Evolutionary conservation across 35 echinoderm and acorn worm genomes (phyloP), one percentile per base, ranked within the genome.

Genomic region (Heliocidaris erythrogramma): DNA sequence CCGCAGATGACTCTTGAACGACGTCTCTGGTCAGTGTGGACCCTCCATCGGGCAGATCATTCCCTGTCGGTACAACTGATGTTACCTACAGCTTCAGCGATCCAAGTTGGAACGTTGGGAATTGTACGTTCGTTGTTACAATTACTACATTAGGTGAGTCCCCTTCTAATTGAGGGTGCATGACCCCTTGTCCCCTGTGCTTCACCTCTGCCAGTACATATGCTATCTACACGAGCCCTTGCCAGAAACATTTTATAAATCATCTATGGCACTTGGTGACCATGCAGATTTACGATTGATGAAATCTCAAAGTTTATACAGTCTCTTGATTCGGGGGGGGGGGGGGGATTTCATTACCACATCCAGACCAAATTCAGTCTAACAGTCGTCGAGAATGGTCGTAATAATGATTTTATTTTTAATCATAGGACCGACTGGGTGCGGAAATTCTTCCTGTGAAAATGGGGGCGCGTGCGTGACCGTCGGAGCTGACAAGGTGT

Each of bases 381-480:
- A n/a, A 5, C 18, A 78, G 65, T 0, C 35, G 3, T 42, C 35
- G 5, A 78, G 27, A 78, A n/a, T 5, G 65, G 65, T n/a, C 0
- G 65, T 21, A n/a, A 60, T 11, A 60, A 21, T 21, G 2, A 78
- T n/a, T 27, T 78, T 5, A 8, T 78, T 24, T 78, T 78, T 78
- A n/a, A 7, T n/a, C 7, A 78, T n/a, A 78, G 65, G 65, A 24
- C 65, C 65, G 65, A 78, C 65, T 78, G 27, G 65, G 8, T 78
- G 65, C 21, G 65, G 65, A 7, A n/a, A n/a, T 24, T n/a, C 65
- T 27, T 27, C 65, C 4, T 78, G 65, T 78, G 65, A n/a, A 42
- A 96, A 96, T 14, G 95, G 92, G 48, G 95, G 59, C 10, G 60
- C 78, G 13, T 96, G 95, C n/a, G 88, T 85, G 14, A 91, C 90